Conservation (phyloP, 1,140 invertebrate species). For the Lanistes nyassanus region DNA sequence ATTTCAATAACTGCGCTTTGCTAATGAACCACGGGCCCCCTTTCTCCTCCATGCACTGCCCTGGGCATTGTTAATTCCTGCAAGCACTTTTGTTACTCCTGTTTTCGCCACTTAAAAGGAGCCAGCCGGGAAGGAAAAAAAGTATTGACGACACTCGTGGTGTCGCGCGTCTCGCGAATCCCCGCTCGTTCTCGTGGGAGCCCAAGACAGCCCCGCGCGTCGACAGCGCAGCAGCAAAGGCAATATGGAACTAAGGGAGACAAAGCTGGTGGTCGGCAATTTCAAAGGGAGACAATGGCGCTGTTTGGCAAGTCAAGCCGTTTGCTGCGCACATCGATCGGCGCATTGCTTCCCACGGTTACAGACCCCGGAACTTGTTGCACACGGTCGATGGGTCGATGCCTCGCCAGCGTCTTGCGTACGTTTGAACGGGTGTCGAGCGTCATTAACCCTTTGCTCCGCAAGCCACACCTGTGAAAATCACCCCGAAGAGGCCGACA, state of each 20-base stretch:
- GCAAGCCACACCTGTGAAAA: not conserved
- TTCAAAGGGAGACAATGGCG: not conserved
- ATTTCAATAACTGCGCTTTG: conserved; percentile 2
- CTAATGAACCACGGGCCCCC: conserved; percentile 1
- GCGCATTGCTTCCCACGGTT: not conserved
- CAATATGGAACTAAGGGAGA: not conserved
- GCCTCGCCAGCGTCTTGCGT: not conserved
- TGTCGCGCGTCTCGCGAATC: not conserved
- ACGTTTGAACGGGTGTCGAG: not conserved
- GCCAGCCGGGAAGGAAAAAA: too few species aligned
- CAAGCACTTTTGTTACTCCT: not conserved
- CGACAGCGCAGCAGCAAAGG: not conserved
- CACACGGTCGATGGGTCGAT: not conserved
- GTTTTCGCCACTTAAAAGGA: not conserved
- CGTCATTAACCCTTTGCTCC: not conserved
- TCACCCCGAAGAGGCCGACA: not conserved
- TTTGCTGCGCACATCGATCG: not conserved
- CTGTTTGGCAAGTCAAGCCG: not conserved
- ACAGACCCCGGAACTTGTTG: conserved; percentile 6
- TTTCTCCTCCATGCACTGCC: not conserved
- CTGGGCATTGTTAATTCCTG: not conserved
- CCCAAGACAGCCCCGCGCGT: not conserved
- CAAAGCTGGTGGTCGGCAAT: not conserved
- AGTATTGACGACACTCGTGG: conserved; percentile 1
- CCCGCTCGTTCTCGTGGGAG: not conserved